phyloP scores from a whole-genome alignment of 2,888 invertebrate species.

The Papilio elwesi region DNA sequence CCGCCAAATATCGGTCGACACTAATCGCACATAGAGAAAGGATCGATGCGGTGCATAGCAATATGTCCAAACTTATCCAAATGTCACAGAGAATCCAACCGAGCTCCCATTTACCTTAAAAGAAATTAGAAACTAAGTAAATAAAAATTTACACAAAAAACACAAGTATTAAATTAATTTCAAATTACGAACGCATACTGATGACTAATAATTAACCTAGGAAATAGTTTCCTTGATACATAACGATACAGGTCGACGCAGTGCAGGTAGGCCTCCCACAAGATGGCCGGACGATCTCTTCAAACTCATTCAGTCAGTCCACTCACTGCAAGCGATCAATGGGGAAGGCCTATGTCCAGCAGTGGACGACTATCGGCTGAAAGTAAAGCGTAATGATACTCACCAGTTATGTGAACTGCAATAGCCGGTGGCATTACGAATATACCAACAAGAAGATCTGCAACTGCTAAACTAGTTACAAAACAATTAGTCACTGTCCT shows the following conservation, averaged over 20 bases:
- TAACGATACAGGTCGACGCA: too few relatives aligned
- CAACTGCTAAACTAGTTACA: constrained; percentile 96
- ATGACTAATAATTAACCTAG: too few relatives aligned
- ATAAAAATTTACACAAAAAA: not conserved
- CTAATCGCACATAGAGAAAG: constrained; percentile 96
- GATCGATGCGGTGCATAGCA: constrained; percentile 97
- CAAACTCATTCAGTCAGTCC: too few relatives aligned
- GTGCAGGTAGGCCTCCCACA: too few relatives aligned
- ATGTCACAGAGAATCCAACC: constrained; percentile 94
- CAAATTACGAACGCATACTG: too few relatives aligned
- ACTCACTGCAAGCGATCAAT: too few relatives aligned
- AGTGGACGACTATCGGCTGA: too few relatives aligned
- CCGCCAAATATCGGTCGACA: constrained; percentile 95
- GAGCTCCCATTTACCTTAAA: constrained; percentile 92
- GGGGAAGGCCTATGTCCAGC: too few relatives aligned
- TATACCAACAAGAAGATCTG: constrained; percentile 96
- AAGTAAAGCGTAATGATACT: constrained; percentile 58
- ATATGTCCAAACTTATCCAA: constrained; percentile 97
- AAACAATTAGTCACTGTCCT: constrained; percentile 98
- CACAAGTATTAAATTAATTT: too few relatives aligned
- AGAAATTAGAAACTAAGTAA: constrained; percentile 9
- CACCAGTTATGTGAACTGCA: constrained; percentile 92
- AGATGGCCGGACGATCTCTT: too few relatives aligned
- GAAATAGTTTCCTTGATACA: too few relatives aligned
- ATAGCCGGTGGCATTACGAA: constrained; percentile 98